Conservation (phyloP, 2,797 vertebrate species). For the Pangasius krempfi region DNA sequence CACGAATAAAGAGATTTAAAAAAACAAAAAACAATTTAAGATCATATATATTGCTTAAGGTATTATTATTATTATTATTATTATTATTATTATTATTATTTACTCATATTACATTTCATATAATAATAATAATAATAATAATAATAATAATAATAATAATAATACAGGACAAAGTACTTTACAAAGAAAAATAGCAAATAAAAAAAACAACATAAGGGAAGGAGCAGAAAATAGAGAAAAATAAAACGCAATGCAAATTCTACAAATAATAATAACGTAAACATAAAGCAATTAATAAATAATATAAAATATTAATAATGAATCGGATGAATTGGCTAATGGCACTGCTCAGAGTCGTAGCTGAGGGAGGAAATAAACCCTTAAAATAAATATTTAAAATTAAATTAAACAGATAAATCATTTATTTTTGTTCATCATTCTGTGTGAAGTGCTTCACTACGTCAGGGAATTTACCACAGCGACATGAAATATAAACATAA, state of each 20-base stretch:
- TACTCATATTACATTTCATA: too few relatives aligned
- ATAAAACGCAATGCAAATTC: too few relatives aligned
- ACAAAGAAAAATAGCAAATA: too few relatives aligned
- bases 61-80: neutral
- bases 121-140: too few relatives aligned
- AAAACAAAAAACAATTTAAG: too few relatives aligned
- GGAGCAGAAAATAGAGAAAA: too few relatives aligned
- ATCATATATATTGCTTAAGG: neutral
- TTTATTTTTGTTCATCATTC: neutral
- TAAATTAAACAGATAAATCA: too few relatives aligned
- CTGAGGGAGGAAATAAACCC: neutral
- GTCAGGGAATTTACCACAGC: neutral
- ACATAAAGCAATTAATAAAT: neutral
- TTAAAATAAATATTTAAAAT: neutral
- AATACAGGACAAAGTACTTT: too few relatives aligned
- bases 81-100: neutral
- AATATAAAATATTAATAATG: neutral
- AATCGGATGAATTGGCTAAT: neutral
- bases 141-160: too few relatives aligned
- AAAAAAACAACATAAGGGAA: too few relatives aligned
- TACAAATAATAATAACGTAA: neutral
- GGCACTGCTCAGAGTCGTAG: neutral
- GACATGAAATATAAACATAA: neutral
- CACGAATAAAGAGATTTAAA: neutral
- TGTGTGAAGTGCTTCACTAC: neutral